Evolutionary conservation across 2,113 vertebrate genomes (phyloP), one percentile per base, ranked within the genome.

Genomic region (Cromileptes altivelis): DNA sequence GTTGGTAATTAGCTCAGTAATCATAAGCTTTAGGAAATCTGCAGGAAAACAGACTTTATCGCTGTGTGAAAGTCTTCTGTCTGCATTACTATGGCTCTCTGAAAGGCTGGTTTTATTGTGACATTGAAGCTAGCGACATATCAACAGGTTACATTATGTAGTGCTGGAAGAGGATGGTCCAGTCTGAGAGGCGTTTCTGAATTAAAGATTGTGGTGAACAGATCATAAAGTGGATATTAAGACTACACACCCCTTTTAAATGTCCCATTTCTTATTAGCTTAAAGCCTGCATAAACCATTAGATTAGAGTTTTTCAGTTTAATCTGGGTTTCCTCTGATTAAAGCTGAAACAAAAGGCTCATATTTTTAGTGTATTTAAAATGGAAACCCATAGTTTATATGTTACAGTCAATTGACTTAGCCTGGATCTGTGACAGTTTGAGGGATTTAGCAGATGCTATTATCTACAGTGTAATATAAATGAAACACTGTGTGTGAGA

Each of bases 1-100:
- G 94, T 92, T 70, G 64, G 92, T 94, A 90, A 95, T 95, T 95
- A 94, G 91, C 86, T 93, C 82, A 27, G 90, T 94, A 94, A 95
- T 94, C 92, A 88, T 90, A 88, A 90, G 92, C 91, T 94, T 93
- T 92, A 83, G 92, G 88, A 92, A 93, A 94, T 92, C 89, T 89
- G 84, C 82, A 78, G 72, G 84, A 89, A 92, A 92, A 91, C 80
- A 84, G 85, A 84, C 92, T 90, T 92, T 90, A 87, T 91, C 85
- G 70, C 80, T 90, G 58, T 88, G 87, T 82, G 85, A 88, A 93
- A 85, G 76, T 86, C 74, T 69, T 86, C 83, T 70, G 82, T 86
- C 72, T 80, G 75, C 62, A 64, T 45, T 30, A 3, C 56, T 47
- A 17, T 40, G 52, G 64, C 64, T 61, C 68, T 85, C n/a, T 63